Conservation (phyloP, 2,113 vertebrate species). For the Myodes glareolus region DNA sequence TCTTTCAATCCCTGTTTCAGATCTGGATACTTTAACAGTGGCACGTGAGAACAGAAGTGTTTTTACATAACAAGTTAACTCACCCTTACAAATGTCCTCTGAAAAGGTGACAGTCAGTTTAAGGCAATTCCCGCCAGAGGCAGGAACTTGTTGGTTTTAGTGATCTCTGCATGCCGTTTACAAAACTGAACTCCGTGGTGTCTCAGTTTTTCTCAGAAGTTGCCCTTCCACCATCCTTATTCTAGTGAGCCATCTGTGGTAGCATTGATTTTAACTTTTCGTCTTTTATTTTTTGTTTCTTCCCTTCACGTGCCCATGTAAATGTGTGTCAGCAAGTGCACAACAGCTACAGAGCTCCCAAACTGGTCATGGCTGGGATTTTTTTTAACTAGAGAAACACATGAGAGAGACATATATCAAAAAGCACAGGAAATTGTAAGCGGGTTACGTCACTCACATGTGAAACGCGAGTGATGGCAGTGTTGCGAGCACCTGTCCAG, state of each 20-base stretch:
- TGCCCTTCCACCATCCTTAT: neutral
- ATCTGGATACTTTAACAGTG: neutral
- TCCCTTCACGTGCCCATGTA: neutral
- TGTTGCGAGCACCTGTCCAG: neutral
- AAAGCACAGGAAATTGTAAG: neutral
- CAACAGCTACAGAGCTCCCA: neutral
- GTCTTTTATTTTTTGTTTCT: neutral
- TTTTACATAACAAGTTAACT: constrained; percentile 16
- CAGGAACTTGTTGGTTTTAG: neutral
- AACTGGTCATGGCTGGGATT: neutral
- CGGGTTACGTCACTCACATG: neutral
- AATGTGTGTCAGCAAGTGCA: neutral
- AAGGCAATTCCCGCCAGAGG: neutral
- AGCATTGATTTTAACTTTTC: neutral
- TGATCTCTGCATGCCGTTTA: neutral
- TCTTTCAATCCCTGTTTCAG: constrained; percentile 3
- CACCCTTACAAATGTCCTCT: neutral
- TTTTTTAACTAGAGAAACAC: neutral
- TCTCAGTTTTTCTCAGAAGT: constrained; percentile 19
- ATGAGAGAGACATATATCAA: neutral
- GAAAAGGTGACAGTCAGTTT: neutral
- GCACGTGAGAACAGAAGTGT: neutral
- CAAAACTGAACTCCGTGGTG: neutral
- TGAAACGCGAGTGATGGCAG: neutral
- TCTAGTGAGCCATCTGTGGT: neutral